Evolutionary conservation across 1,140 invertebrate genomes (phyloP), one percentile per base, ranked within the genome.

Genomic region (Stenopsyche tienmushanensis): DNA sequence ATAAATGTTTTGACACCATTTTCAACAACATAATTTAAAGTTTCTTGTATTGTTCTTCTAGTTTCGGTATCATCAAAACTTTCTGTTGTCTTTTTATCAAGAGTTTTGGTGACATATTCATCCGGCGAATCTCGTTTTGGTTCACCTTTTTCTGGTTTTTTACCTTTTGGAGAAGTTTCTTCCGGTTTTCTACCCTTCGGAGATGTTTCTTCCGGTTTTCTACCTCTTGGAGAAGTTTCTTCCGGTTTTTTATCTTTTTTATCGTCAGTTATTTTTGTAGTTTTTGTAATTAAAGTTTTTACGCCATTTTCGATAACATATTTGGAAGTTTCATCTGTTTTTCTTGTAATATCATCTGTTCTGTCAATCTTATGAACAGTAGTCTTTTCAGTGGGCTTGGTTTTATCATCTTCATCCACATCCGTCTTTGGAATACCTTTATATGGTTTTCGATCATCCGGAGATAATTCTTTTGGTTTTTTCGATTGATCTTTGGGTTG

Each of bases 21-120:
- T 44, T 63, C 62, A 21, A 63, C 42, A 2, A 63, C 62, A 25
- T 63, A 63, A 29, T 23, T 23, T 3, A 44, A 18, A 15, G 47
- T 53, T 1, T 63, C 62, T 52, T n/a, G n/a, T n/a, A n/a, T n/a
- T n/a, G n/a, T n/a, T n/a, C n/a, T n/a, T n/a, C n/a, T n/a, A n/a
- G n/a, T n/a, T 34, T 34, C 29, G 29, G 29, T 34, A 34, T 7
- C 29, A 34, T 34, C 29, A 13, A 13, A 34, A 34, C 5, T 34
- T 5, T 34, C 5, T 34, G 29, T 34, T n/a, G n/a, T n/a, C n/a
- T n/a, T n/a, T n/a, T n/a, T n/a, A n/a, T n/a, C n/a, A n/a, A n/a
- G n/a, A 23, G 7, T 44, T n/a, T n/a, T n/a, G n/a, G n/a, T n/a
- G n/a, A n/a, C n/a, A n/a, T n/a, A n/a, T n/a, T n/a, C n/a, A n/a